phyloP scores from a whole-genome alignment of 2,113 vertebrate species.

The Peromyscus californicus region DNA sequence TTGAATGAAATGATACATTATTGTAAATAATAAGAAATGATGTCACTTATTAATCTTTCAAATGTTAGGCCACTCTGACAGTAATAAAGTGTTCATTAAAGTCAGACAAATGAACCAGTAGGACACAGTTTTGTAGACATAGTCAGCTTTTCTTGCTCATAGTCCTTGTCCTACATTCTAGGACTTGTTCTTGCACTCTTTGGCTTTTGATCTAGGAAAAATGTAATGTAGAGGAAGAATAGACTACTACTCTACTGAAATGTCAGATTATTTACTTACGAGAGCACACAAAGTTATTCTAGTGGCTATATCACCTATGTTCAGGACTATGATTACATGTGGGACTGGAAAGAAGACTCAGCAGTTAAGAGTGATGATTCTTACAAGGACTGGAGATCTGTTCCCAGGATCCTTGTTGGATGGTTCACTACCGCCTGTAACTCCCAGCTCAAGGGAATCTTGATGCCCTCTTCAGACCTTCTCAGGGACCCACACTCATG shows the following conservation, averaged over 20 bases:
- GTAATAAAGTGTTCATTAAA: constrained; percentile 39
- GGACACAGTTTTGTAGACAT: neutral
- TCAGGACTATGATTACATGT: neutral
- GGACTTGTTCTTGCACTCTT: neutral
- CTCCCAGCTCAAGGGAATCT: neutral
- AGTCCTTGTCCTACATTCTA: neutral
- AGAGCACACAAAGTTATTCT: constrained; percentile 8
- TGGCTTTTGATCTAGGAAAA: constrained; percentile 58
- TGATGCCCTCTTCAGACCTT: too few species aligned
- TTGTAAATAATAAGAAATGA: neutral
- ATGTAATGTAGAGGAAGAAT: constrained; percentile 32
- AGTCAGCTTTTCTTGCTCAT: neutral
- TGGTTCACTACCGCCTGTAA: too few species aligned
- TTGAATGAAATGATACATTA: neutral
- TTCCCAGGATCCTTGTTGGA: neutral
- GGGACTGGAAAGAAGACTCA: neutral
- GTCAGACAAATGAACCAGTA: constrained; percentile 21
- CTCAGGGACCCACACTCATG: neutral
- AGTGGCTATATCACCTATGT: neutral
- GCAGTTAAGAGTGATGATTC: neutral
- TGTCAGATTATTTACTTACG: neutral
- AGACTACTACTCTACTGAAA: constrained; percentile 28
- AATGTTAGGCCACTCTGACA: constrained; percentile 15
- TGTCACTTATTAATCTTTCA: neutral
- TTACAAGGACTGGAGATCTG: neutral